These are phyloP conservation scores for Xestia sexstrigata DNA, from an alignment of 2,888 invertebrate species.

Conservation along the genomic window DNA sequence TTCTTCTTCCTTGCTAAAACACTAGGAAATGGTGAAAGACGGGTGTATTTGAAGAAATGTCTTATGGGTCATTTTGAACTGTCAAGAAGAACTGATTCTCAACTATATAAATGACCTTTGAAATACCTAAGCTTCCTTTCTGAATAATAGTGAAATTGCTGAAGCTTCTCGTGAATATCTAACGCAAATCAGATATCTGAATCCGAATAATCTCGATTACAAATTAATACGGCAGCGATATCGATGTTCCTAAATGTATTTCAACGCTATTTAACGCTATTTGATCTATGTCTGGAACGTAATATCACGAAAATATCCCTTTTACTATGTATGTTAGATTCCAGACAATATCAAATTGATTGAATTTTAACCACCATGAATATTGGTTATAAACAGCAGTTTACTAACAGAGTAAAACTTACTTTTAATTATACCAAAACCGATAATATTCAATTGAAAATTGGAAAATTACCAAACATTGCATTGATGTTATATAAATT, in stretches of 20 bases:
- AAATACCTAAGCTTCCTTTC: background rate
- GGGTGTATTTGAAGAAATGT: background rate
- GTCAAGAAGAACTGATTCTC: background rate
- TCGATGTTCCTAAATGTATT: conserved; percentile 9
- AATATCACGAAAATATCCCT: conserved; percentile 4
- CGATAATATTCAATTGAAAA: background rate
- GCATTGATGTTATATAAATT: background rate
- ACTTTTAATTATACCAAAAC: conserved; percentile 18
- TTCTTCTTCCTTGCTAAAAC: background rate
- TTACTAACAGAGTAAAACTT: background rate
- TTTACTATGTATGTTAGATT: background rate
- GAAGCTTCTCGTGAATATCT: background rate
- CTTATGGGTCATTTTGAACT: background rate
- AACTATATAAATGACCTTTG: background rate
- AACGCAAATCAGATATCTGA: background rate
- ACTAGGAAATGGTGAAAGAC: background rate
- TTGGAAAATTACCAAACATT: conserved; percentile 19
- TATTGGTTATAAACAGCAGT: conserved; percentile 6
- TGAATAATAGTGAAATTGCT: background rate
- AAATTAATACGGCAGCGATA: background rate
- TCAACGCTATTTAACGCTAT: background rate
- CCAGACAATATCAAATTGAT: background rate
- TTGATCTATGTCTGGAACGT: conserved; percentile 6
- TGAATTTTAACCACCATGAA: conserved; percentile 16
- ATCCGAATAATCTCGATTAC: background rate